Conservation (phyloP, 1,140 invertebrate species). For the Pseudachorutes palmiensis region DNA sequence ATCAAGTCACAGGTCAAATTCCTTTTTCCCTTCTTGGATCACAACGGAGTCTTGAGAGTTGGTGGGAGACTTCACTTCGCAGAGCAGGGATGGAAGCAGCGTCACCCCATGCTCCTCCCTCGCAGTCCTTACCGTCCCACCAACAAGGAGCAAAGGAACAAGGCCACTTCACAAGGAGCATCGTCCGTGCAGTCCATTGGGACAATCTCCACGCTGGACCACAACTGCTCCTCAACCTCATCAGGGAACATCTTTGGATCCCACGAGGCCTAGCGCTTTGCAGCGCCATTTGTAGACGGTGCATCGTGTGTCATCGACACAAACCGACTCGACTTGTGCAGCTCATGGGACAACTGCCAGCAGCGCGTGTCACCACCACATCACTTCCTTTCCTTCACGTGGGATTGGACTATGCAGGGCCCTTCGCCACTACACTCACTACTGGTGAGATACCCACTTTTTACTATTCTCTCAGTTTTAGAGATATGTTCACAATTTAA, state of each 20-base stretch:
- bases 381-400: constrained; percentile 36
- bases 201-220: background rate
- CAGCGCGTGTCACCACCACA: constrained; percentile 33
- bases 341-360: constrained; percentile 42
- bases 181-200: background rate
- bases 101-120: background rate
- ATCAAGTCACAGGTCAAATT: constrained; percentile 11
- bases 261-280: background rate
- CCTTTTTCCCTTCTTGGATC: background rate
- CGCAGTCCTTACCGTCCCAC: background rate
- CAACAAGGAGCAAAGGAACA: background rate
- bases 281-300: constrained; percentile 16
- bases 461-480: too few relatives aligned
- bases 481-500: too few relatives aligned
- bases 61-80: background rate
- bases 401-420: constrained; percentile 41
- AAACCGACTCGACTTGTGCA: constrained; percentile 35
- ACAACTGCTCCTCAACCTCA: background rate
- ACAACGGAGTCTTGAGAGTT: background rate
- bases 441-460: background rate
- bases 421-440: constrained; percentile 3
- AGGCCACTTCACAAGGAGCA: background rate
- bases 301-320: constrained; percentile 40
- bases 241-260: background rate
- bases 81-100: background rate